A percentile compares a stretch with the other conserved stretches of the same genome.
Conservation (phyloP, 2,797 vertebrate species). For the Micrastur ruficollis region DNA sequence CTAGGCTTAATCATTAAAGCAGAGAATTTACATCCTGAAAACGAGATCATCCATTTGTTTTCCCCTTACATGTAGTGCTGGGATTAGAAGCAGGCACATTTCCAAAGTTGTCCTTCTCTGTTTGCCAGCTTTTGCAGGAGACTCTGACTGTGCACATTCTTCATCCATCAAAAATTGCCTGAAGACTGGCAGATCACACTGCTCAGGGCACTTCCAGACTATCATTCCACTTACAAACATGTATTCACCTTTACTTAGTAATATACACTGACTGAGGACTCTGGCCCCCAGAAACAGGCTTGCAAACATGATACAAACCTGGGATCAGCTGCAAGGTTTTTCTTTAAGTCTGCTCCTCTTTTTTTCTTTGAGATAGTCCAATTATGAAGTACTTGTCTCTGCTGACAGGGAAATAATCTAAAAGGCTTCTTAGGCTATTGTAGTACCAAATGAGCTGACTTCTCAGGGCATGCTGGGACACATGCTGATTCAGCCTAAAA, state of each 20-base stretch:
- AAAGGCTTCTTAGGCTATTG: constrained; percentile 68
- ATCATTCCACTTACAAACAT: neutral
- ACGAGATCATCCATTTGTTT: neutral
- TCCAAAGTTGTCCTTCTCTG: neutral
- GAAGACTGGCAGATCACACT: neutral
- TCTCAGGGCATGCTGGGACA: constrained; percentile 70
- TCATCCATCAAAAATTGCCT: neutral
- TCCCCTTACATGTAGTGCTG: neutral
- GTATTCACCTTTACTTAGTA: neutral
- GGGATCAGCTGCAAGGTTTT: constrained; percentile 51
- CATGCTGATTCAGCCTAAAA: constrained; percentile 68
- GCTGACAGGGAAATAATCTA: constrained; percentile 71
- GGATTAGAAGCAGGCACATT: neutral
- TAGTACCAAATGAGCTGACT: constrained; percentile 74
- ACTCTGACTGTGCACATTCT: neutral
- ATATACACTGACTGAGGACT: neutral
- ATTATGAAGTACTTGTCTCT: constrained; percentile 74
- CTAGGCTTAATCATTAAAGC: neutral
- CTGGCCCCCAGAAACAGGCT: neutral
- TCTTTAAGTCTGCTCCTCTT: constrained; percentile 41
- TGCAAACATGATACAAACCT: constrained; percentile 55
- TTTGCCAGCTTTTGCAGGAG: neutral
- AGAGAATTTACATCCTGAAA: neutral
- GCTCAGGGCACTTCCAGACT: neutral
- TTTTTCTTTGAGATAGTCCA: constrained; percentile 48